Percentiles rank a stretch among this genome's conserved stretches.
Conservation (phyloP, 2,797 vertebrate genomes). For the Threskiornis aethiopicus region DNA sequence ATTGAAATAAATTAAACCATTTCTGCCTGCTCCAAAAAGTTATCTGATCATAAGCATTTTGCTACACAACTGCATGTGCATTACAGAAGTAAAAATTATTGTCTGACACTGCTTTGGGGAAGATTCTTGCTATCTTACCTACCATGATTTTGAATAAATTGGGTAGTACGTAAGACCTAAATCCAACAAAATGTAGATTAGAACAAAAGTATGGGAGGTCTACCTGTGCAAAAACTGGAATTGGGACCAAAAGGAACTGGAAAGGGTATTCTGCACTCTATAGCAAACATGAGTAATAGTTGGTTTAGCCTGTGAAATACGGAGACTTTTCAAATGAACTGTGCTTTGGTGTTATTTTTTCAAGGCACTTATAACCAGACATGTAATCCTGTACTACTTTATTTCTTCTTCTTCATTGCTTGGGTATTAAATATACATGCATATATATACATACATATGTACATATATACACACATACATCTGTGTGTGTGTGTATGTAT, state of each 20-base stretch:
- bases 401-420: not conserved
- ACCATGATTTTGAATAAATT: not conserved
- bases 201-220: not conserved
- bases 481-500: too few species aligned
- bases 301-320: not conserved
- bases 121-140: not conserved
- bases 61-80: not conserved
- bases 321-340: not conserved
- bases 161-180: not conserved
- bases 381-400: not conserved
- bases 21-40: not conserved
- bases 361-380: not conserved
- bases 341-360: not conserved
- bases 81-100: not conserved
- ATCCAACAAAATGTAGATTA: not conserved
- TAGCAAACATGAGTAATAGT: not conserved
- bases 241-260: not conserved
- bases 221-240: not conserved
- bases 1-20: not conserved
- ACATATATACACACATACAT: fast-evolving
- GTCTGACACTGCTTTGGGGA: not conserved
- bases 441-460: not conserved
- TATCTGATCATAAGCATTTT: not conserved
- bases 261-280: not conserved
- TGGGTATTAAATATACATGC: not conserved